Conservation (phyloP, 1,140 invertebrate genomes). For the Atta texana region DNA sequence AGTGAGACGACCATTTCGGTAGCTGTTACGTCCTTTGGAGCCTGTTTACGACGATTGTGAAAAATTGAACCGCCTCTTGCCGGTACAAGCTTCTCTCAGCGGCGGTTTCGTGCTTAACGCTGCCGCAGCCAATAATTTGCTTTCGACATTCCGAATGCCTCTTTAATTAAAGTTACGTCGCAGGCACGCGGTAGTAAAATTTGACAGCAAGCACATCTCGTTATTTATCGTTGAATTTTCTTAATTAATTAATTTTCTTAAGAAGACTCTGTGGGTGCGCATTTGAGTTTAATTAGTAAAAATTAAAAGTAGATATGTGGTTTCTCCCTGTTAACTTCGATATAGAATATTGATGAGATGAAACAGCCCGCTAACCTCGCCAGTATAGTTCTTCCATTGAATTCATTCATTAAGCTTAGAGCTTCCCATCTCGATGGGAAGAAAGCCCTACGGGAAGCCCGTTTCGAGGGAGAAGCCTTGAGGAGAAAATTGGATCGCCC, state of each 20-base stretch:
- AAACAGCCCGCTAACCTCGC: background rate
- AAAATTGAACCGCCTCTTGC: conserved; percentile 50
- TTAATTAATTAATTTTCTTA: conserved; percentile 21
- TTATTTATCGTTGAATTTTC: conserved; percentile 40
- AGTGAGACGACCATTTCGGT: conserved; percentile 51
- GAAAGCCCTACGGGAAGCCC: conserved; percentile 34
- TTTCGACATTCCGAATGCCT: conserved; percentile 54
- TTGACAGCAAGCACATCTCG: conserved; percentile 4
- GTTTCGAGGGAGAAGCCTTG: conserved; percentile 32
- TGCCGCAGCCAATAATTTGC: conserved; percentile 47
- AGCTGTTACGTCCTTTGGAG: conserved; percentile 41
- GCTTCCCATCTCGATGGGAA: conserved; percentile 27
- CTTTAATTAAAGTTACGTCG: conserved; percentile 50
- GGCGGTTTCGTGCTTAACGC: conserved; percentile 17
- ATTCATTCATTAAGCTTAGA: conserved; percentile 50
- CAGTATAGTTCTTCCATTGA: conserved; percentile 22
- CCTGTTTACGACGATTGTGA: conserved; percentile 59
- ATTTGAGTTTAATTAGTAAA: conserved; percentile 22
- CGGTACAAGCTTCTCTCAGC: background rate
- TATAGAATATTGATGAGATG: conserved; percentile 4
- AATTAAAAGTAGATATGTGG: background rate
- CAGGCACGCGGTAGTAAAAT: conserved; percentile 47
- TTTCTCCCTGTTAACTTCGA: background rate
- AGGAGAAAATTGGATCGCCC: conserved; percentile 52
- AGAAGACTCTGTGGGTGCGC: background rate